Percentiles rank a stretch among this genome's conserved stretches.
These are phyloP conservation scores for Drosophila tripunctata DNA, from an alignment of 2,888 invertebrate species.

Conservation along the genomic window DNA sequence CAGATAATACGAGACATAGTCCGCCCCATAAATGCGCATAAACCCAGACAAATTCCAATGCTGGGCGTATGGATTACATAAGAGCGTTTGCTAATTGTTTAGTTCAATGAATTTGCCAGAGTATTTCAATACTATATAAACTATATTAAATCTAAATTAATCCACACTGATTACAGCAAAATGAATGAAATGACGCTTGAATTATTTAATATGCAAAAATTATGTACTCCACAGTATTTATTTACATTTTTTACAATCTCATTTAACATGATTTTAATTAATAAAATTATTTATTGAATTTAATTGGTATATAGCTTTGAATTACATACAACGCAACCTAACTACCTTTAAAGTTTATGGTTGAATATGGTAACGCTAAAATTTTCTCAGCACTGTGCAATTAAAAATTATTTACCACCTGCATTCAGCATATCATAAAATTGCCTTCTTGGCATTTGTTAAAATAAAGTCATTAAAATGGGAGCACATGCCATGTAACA, in stretches of 20 bases:
- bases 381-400: too few relatives aligned
- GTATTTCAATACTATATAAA: neutral
- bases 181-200: neutral
- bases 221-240: too few relatives aligned
- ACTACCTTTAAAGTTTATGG: too few relatives aligned
- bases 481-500: too few relatives aligned
- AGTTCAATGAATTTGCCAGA: neutral
- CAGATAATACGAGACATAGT: conserved; percentile 29
- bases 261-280: too few relatives aligned
- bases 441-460: neutral
- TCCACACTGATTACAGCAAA: neutral
- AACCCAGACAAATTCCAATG: neutral
- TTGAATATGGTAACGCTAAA: too few relatives aligned
- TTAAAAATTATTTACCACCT: too few relatives aligned
- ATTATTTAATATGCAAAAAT: neutral
- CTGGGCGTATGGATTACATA: conserved; percentile 24
- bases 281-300: too few relatives aligned
- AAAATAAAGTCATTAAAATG: too few relatives aligned
- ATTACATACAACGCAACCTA: too few relatives aligned
- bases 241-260: too few relatives aligned
- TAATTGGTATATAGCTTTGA: too few relatives aligned
- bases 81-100: conserved; percentile 13
- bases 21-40: conserved; percentile 45
- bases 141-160: neutral
- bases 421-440: neutral